Evolutionary conservation across 2,113 vertebrate genomes (phyloP), one percentile per base, ranked within the genome.

Genomic region (Corvus cornix): DNA sequence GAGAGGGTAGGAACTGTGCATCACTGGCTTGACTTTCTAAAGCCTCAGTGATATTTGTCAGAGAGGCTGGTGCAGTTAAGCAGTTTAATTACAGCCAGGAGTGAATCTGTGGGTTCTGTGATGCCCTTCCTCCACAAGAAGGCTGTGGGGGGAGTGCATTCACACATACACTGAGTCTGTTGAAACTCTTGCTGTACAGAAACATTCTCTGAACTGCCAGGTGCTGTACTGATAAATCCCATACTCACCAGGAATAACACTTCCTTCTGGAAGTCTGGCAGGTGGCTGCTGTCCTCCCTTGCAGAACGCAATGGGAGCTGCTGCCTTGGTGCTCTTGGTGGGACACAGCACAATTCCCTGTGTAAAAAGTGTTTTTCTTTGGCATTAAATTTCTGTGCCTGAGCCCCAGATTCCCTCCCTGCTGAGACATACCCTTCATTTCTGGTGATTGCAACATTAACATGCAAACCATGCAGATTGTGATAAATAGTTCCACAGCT

Each of bases 211-310:
- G n/a, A 20, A 3, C 46, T 44, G 21, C 46, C 37, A 7, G 31
- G 28, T 1, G 3, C 60, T 67, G 51, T 4, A 1, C 66, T 67
- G 79, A 17, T 17, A 17, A 33, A 7, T 19, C 37, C 39, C 33
- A 9, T 27, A 5, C 49, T 39, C 37, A 1, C 18, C 3, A 13
- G 49, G 44, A 89, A 0, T 26, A 41, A 1, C 27, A 0, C 1
- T 35, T 44, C n/a, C 63, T 48, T 9, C 59, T 20, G 37, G 37
- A 7, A 0, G 7, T 18, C 64, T 72, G 83, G 73, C 31, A 24
- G 15, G 58, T 23, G 16, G 3, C 19, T 49, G 74, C 78, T 87
- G 46, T 17, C 48, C 68, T n/a, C 27, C 20, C 26, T 26, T 5
- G 4, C 27, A 11, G 56, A 9, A 49, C 11, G 27, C 1, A 0